Conservation (phyloP, 2,797 vertebrate genomes). For the Acrossocheilus wenchowensis region DNA sequence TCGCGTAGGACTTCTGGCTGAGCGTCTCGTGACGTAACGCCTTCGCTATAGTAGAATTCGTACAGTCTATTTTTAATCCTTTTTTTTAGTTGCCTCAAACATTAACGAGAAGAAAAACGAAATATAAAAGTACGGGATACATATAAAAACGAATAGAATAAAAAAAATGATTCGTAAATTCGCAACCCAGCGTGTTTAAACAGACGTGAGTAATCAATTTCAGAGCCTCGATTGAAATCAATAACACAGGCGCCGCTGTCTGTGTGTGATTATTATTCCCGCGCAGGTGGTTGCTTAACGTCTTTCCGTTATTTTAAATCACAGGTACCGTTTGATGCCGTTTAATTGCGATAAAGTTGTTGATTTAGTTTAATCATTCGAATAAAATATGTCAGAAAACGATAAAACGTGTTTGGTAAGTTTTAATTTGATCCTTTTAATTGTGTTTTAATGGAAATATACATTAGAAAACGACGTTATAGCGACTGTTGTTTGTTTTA, state of each 20-base stretch:
- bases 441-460: neutral
- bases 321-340: neutral
- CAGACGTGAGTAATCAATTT: neutral
- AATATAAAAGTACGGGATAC: neutral
- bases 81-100: neutral
- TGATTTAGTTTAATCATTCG: neutral
- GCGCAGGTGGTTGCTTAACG: constrained; percentile 5
- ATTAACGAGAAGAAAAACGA: neutral
- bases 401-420: constrained; percentile 61
- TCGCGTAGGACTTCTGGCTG: neutral
- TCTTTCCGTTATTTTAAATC: neutral
- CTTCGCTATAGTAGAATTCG: neutral
- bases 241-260: neutral
- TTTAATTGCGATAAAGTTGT: neutral
- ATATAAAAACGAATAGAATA: neutral
- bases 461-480: no score
- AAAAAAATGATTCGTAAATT: neutral
- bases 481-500: constrained; percentile 7
- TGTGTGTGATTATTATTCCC: constrained; percentile 10
- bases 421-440: neutral
- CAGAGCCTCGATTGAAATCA: neutral
- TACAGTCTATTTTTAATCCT: neutral
- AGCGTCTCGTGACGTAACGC: neutral
- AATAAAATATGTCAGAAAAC: constrained; percentile 52
- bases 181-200: neutral